These are phyloP conservation scores for Tetropium fuscum DNA, from an alignment of 2,888 invertebrate genomes.

Conservation along the genomic window DNA sequence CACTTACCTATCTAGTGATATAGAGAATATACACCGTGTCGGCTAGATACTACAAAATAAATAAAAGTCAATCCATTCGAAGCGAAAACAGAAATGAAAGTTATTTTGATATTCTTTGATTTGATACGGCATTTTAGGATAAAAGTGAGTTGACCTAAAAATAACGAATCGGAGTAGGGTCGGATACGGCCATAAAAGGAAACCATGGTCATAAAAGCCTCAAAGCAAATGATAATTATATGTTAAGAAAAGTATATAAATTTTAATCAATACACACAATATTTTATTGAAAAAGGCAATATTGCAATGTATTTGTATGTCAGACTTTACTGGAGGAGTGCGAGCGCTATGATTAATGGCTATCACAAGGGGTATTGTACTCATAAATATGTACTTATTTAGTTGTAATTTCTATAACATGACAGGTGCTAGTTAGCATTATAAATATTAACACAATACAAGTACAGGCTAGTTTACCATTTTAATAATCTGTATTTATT, in stretches of 20 bases:
- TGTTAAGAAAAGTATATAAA: constrained; percentile 3
- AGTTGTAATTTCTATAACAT: no score
- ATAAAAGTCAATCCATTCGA: no score
- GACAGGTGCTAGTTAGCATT: no score
- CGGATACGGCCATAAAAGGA: not conserved
- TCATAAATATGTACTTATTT: no score
- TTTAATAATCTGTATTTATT: no score
- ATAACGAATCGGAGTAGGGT: constrained; percentile 2
- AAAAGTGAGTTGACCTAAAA: constrained; percentile 6
- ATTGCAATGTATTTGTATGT: not conserved
- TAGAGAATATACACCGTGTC: no score
- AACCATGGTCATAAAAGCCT: not conserved
- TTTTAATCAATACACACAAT: constrained; percentile 4
- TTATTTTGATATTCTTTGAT: not conserved
- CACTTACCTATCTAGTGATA: no score
- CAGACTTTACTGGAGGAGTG: no score
- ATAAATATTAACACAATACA: no score
- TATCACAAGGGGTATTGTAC: not conserved
- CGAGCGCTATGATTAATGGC: constrained; percentile 10
- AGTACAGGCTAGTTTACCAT: no score
- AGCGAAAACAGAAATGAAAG: not conserved
- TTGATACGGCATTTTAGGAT: not conserved
- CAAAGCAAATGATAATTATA: constrained; percentile 1
- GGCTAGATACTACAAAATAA: no score
- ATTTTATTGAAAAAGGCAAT: constrained; percentile 4